Percentiles rank a stretch among this genome's conserved stretches.
These are phyloP conservation scores for Amblyteles armatorius DNA, from an alignment of 2,888 invertebrate species.

Conservation along the genomic window DNA sequence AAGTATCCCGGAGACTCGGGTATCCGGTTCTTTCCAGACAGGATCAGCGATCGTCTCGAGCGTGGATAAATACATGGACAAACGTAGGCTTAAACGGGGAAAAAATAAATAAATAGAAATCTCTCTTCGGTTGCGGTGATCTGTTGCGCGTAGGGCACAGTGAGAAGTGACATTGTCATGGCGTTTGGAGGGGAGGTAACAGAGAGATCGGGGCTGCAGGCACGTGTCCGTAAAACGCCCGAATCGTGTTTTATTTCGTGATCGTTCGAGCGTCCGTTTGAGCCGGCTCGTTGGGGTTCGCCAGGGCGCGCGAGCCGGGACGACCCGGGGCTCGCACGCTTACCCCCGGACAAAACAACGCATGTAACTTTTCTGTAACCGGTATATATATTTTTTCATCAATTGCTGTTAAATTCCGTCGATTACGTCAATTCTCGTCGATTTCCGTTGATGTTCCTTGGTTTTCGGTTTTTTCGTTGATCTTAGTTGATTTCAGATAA, in stretches of 20 bases:
- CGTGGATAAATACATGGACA: slow-evolving; percentile 76
- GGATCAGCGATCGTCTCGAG: slow-evolving; percentile 61
- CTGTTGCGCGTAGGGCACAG: slow-evolving; percentile 56
- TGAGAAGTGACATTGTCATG: slow-evolving; percentile 65
- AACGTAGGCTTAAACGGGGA: slow-evolving; percentile 67
- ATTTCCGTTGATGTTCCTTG: background rate
- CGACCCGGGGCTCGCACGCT: slow-evolving; percentile 46
- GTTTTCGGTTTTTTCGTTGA: background rate
- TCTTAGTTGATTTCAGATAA: background rate
- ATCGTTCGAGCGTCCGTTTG: slow-evolving; percentile 66
- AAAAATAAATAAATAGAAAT: slow-evolving; percentile 47
- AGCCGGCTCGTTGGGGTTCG: slow-evolving; percentile 69
- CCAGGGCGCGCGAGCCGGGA: slow-evolving; percentile 66
- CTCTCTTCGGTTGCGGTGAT: slow-evolving; percentile 48
- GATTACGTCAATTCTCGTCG: too few species aligned
- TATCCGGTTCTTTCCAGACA: slow-evolving; percentile 27
- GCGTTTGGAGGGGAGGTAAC: slow-evolving; percentile 32
- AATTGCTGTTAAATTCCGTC: too few species aligned
- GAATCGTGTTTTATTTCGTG: slow-evolving; percentile 76
- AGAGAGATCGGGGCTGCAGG: slow-evolving; percentile 71
- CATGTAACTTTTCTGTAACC: background rate
- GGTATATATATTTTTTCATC: background rate
- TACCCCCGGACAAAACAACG: slow-evolving; percentile 58
- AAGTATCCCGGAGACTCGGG: slow-evolving; percentile 16
- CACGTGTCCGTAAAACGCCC: slow-evolving; percentile 80